Conservation (phyloP, 2,797 vertebrate genomes). For the Hippocampus kuda region DNA sequence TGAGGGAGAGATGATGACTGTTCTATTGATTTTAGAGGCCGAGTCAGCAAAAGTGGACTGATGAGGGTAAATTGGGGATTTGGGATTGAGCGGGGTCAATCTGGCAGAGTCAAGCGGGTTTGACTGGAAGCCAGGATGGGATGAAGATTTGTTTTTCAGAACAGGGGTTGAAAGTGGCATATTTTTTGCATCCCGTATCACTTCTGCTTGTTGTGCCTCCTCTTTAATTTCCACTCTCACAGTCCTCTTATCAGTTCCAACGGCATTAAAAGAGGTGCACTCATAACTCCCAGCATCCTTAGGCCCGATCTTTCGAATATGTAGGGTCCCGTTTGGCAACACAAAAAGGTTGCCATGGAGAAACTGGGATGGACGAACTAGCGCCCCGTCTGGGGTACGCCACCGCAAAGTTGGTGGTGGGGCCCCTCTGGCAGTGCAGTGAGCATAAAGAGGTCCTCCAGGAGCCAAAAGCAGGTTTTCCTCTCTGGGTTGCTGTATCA, state of each 20-base stretch:
- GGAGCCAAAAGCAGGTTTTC: constrained; percentile 71
- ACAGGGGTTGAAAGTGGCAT: constrained; percentile 8
- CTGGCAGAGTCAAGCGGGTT: constrained; percentile 19
- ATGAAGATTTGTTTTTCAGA: constrained; percentile 29
- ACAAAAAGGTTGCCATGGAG: constrained; percentile 84
- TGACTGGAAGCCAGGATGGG: constrained; percentile 19
- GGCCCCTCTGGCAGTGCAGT: constrained; percentile 80
- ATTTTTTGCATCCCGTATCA: constrained; percentile 10
- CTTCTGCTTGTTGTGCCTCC: constrained; percentile 11
- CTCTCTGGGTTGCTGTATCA: constrained; percentile 72
- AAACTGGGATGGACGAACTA: constrained; percentile 84
- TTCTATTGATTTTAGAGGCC: constrained; percentile 25
- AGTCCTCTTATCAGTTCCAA: constrained; percentile 73
- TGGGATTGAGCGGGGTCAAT: constrained; percentile 14
- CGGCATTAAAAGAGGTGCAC: constrained; percentile 78
- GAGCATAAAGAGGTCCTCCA: constrained; percentile 71
- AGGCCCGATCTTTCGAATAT: constrained; percentile 68
- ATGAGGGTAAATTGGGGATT: constrained; percentile 10
- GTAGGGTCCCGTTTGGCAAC: constrained; percentile 89
- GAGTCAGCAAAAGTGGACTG: constrained; percentile 18
- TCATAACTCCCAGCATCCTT: constrained; percentile 78
- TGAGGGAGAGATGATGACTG: constrained; percentile 16
- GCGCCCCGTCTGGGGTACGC: constrained; percentile 74
- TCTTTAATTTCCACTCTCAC: constrained; percentile 65
- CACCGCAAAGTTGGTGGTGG: constrained; percentile 78